Percentiles rank a stretch among this genome's conserved stretches.
Evolutionary conservation across 1,140 invertebrate genomes (phyloP).

Genomic region (Temnothorax curvispinosus): DNA sequence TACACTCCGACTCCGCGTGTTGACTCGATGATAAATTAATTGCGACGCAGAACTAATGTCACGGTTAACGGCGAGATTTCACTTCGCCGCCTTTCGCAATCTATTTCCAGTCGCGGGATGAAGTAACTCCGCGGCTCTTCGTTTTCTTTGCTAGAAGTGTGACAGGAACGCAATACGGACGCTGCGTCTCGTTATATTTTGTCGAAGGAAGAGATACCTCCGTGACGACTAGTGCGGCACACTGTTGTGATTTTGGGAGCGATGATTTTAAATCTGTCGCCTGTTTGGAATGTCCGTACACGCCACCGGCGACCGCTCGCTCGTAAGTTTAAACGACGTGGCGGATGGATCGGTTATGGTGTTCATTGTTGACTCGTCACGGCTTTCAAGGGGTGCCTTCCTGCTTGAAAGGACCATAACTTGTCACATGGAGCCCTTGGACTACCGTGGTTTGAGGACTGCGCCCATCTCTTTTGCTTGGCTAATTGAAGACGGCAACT

Average conservation of each 20-base stretch:
- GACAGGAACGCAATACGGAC: not conserved
- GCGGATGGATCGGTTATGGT: conserved; percentile 69
- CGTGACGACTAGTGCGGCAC: not conserved
- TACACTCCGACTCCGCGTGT: conserved; percentile 64
- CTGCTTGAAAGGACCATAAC: conserved; percentile 68
- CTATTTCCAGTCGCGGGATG: conserved; percentile 34
- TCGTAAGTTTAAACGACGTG: conserved; percentile 64
- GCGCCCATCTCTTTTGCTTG: conserved; percentile 36
- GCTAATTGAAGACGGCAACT: conserved; percentile 63
- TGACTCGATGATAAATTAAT: conserved; percentile 76
- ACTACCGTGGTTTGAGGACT: conserved; percentile 63
- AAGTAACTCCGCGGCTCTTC: conserved; percentile 16
- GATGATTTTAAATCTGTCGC: conserved; percentile 56
- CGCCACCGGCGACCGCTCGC: conserved; percentile 52
- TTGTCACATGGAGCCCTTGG: conserved; percentile 64
- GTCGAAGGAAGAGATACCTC: not conserved
- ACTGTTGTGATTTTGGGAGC: conserved; percentile 38
- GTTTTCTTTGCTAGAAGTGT: conserved; percentile 16
- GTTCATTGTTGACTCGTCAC: conserved; percentile 73
- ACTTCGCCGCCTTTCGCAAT: conserved; percentile 10
- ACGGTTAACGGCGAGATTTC: conserved; percentile 63
- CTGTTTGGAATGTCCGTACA: conserved; percentile 24
- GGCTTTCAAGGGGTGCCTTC: conserved; percentile 71
- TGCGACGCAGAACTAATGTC: conserved; percentile 67
- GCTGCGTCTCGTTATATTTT: not conserved